Base-by-base conservation (phyloP, 2,113 vertebrate species). In the Rhodinocichla rosea region DNA sequence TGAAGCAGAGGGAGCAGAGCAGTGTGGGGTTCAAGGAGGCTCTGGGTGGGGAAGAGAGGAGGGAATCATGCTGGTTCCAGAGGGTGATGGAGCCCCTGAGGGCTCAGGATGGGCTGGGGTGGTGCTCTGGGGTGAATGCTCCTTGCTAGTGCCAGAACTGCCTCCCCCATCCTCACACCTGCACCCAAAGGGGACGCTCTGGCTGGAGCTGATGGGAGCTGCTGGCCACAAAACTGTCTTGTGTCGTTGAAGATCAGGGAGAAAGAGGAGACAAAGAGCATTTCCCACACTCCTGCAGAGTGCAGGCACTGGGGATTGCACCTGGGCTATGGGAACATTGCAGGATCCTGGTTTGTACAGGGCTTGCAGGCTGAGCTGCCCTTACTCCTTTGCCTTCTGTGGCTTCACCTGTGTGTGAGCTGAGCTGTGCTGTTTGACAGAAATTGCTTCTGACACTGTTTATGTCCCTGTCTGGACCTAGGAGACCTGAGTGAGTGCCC, bases 101-200 rank as follows among this genome's bases (percentile, higher is more conserved):
- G 0, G 3, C 21, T 56, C 7, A 8, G 67, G 39, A 42, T 0
- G 1, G 59, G 23, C 2, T 47, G 40, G 39, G 30, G 32, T 62
- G 71, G 4, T 69, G 35, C 16, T 69, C 62, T 63, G 30, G 30
- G 15, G 14, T 50, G 44, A 71, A 23, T 6, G 18, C 3, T 47
- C 47, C 44, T 52, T 21, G 18, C 21, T 16, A 45, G 30, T 33
- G 22, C 26, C 70, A 59, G 52, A 93, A 11, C 10, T 35, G 7
- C 5, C 32, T 60, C 14, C 26, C 9, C 57, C 11, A 15, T 50
- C 19, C 39, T 13, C 7, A 13, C 20, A 19, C 6, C 44, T n/a
- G 1, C 35, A 42, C 11, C 39, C 55, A 50, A 59, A 79, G 33
- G 28, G 10, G 6, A 8, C 49, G 8, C 16, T 68, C 63, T 86